Evolutionary conservation across 2,797 vertebrate genomes (phyloP).

Genomic region (Meda fulgida): DNA sequence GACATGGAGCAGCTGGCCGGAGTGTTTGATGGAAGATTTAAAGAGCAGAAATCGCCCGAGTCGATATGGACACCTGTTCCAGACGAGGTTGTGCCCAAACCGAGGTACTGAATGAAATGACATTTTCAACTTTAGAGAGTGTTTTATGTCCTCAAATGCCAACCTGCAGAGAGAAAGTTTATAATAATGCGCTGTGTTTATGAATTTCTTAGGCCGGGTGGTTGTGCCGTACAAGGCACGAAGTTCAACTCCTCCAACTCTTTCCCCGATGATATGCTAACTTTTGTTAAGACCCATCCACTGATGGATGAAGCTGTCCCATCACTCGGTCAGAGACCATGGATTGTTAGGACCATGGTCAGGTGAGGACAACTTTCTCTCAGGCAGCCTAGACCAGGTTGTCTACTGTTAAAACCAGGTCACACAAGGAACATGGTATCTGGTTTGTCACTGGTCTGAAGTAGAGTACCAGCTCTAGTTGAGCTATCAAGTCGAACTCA

Average conservation of each 20-base stretch:
- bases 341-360: constrained; percentile 92
- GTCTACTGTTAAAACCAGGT: background rate
- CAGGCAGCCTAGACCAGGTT: background rate
- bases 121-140: constrained; percentile 34
- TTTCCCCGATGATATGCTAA: constrained; percentile 95
- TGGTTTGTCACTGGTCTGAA: background rate
- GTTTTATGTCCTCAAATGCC: constrained; percentile 53
- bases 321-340: constrained; percentile 86
- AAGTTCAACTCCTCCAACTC: constrained; percentile 90
- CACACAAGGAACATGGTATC: background rate
- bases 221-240: constrained; percentile 86
- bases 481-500: background rate
- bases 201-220: constrained; percentile 83
- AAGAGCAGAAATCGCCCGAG: constrained; percentile 95
- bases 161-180: constrained; percentile 33
- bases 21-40: constrained; percentile 93
- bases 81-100: constrained; percentile 91
- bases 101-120: constrained; percentile 80
- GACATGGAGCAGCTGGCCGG: constrained; percentile 93
- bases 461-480: background rate
- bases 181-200: constrained; percentile 26
- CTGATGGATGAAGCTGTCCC: constrained; percentile 95
- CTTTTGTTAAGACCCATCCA: constrained; percentile 94
- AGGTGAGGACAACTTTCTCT: constrained; percentile 75
- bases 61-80: constrained; percentile 95